A percentile compares a stretch with the other conserved stretches of the same genome.
Conservation (phyloP, 2,113 vertebrate species). For the Phaethon lepturus region DNA sequence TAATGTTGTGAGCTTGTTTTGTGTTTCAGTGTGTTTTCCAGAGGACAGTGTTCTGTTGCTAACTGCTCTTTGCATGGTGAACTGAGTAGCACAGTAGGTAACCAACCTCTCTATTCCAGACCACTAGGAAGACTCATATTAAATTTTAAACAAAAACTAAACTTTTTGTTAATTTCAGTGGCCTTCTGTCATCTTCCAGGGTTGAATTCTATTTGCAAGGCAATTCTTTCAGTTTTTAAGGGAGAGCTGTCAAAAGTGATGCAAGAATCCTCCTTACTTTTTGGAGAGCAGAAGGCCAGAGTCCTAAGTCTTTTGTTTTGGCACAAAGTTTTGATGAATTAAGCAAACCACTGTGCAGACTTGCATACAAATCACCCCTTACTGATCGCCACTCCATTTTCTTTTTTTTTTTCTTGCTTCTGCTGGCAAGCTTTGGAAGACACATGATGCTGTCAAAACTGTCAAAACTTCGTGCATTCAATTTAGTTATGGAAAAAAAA, state of each 20-base stretch:
- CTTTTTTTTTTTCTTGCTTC: background rate
- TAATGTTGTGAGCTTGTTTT: background rate
- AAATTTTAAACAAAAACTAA: background rate
- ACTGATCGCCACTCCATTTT: background rate
- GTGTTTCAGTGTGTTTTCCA: background rate
- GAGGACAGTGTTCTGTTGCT: background rate
- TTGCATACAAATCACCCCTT: background rate
- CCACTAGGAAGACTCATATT: accelerated
- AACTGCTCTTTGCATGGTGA: background rate
- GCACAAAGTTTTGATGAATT: background rate
- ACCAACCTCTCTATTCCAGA: background rate
- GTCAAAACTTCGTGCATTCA: constrained; percentile 44
- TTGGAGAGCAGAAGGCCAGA: background rate
- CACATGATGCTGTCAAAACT: constrained; percentile 37
- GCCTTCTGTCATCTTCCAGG: background rate
- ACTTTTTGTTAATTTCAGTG: background rate
- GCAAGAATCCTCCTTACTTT: background rate
- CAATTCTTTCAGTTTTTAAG: background rate
- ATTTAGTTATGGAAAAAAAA: background rate
- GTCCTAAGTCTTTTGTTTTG: background rate
- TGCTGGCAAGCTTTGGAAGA: constrained; percentile 22
- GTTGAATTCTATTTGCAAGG: background rate
- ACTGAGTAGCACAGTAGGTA: background rate
- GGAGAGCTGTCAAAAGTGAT: background rate
- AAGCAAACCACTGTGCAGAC: background rate